Base-by-base conservation (phyloP, 2,113 vertebrate species). In the Microtus montanus region DNA sequence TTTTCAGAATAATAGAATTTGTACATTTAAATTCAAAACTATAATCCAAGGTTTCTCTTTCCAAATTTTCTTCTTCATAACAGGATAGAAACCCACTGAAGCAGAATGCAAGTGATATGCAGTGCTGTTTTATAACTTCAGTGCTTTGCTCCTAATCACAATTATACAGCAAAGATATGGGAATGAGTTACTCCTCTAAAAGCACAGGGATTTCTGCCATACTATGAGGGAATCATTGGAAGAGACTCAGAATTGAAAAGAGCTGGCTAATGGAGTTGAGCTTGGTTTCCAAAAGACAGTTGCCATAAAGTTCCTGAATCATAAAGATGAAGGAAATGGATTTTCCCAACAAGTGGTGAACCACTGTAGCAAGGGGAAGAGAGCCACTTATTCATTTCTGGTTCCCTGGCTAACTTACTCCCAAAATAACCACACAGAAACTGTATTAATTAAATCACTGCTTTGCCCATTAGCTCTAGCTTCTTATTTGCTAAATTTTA, bases 51-150 rank as follows among this genome's bases (percentile, higher is more conserved):
- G 1, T 80, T 24, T 68, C 7, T 19, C 38, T 24, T 73, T 83
- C 87, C 33, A 73, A 35, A n/a, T 41, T 73, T 61, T 17, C 2
- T 87, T 73, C 13, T 75, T 86, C 17, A 7, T 52, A 15, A 28
- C 49, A 14, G 47, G 2, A 5, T 6, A 44, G 11, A 70, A 61
- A 49, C 7, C 8, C n/a, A 49, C 28, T n/a, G 20, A 6, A 2
- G 12, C 13, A 24, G 41, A 28, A 17, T 14, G 5, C 13, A 19
- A 5, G 0, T 68, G 47, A 63, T 24, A 10, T 22, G 58, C 12
- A 38, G 0, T 28, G 3, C 0, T 28, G 2, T 13, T 11, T 12
- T 13, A 20, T 33, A 64, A 2, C 1, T 14, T n/a, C 20, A 70
- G 4, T 63, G 78, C 79, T 47, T 71, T 84, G 24, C 7, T 58